Conservation (phyloP, 2,888 invertebrate genomes). For the Heliconius charithonia region DNA sequence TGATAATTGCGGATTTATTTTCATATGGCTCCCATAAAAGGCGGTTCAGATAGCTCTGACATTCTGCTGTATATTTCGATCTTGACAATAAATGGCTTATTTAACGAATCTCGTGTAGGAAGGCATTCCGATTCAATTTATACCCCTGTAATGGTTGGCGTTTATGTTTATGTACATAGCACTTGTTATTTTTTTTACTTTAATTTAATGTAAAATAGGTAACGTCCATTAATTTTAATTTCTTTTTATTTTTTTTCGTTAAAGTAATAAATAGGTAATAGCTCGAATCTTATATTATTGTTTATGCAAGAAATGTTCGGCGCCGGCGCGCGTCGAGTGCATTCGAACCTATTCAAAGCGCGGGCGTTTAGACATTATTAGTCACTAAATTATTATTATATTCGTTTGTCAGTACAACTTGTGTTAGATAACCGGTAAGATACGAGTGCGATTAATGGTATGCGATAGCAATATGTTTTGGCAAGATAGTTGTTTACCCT, state of each 20-base stretch:
- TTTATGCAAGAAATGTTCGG: slow-evolving; percentile 63
- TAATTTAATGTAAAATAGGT: neutral
- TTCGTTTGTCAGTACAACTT: slow-evolving; percentile 35
- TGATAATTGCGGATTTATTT: slow-evolving; percentile 50
- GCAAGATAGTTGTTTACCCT: slow-evolving; percentile 9
- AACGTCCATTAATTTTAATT: neutral
- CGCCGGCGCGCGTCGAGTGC: slow-evolving; percentile 67
- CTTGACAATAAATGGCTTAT: slow-evolving; percentile 44
- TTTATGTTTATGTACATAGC: slow-evolving; percentile 19
- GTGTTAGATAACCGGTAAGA: slow-evolving; percentile 37
- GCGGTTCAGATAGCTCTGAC: slow-evolving; percentile 39
- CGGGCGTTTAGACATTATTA: slow-evolving; percentile 48
- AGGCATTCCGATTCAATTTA: slow-evolving; percentile 31
- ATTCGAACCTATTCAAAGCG: slow-evolving; percentile 66
- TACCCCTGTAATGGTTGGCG: slow-evolving; percentile 17
- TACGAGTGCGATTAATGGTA: slow-evolving; percentile 37
- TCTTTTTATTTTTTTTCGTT: neutral
- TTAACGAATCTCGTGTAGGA: slow-evolving; percentile 38
- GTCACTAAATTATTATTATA: slow-evolving; percentile 42
- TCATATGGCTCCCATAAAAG: slow-evolving; percentile 41
- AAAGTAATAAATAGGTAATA: slow-evolving; percentile 20
- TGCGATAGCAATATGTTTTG: slow-evolving; percentile 26
- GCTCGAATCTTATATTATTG: slow-evolving; percentile 17
- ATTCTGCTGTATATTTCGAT: slow-evolving; percentile 44
- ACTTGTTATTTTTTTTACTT: neutral